Conservation (phyloP, 2,797 vertebrate species). For the Meriones psammophilus region DNA sequence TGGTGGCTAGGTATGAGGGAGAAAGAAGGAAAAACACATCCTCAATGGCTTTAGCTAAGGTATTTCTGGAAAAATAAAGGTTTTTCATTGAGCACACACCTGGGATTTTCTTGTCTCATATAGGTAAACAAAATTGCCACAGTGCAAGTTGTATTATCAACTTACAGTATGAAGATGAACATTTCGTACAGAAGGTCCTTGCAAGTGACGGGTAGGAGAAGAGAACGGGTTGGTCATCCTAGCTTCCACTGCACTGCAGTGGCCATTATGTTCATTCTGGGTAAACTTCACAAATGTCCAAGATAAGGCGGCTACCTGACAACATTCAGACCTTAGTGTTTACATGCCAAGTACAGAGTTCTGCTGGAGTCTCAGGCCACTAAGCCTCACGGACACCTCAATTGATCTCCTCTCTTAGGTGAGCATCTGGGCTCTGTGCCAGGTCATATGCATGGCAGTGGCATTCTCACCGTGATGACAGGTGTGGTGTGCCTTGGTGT, state of each 20-base stretch:
- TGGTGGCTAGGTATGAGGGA: neutral
- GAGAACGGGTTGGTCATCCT: too few species aligned
- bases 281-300: neutral
- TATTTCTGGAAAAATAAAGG: neutral
- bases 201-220: neutral
- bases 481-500: neutral
- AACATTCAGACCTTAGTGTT: neutral
- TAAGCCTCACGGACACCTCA: neutral
- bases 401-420: neutral
- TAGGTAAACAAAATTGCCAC: neutral
- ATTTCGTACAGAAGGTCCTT: neutral
- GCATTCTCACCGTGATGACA: neutral
- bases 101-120: neutral
- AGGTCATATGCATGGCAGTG: neutral
- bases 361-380: neutral
- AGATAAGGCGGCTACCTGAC: neutral
- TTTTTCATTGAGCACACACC: neutral
- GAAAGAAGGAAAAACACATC: neutral
- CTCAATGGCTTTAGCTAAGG: neutral
- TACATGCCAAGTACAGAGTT: neutral
- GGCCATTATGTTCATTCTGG: neutral
- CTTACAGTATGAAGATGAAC: neutral
- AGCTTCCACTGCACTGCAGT: neutral
- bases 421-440: neutral
- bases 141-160: neutral